These are phyloP conservation scores for Bilobella aurantiaca DNA, from an alignment of 1,140 invertebrate species.

Conservation along the genomic window DNA sequence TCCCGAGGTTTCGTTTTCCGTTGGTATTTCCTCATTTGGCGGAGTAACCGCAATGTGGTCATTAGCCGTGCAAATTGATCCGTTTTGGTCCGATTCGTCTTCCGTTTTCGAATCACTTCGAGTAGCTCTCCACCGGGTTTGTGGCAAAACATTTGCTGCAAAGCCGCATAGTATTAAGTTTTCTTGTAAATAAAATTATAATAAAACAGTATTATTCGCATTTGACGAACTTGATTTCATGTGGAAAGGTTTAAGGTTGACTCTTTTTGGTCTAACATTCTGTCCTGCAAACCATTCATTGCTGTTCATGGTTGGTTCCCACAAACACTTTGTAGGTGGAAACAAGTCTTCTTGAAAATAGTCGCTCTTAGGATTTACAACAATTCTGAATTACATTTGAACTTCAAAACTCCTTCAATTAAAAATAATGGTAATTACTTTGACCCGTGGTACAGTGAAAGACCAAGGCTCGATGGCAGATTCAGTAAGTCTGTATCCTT, in stretches of 20 bases:
- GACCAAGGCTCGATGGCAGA: conserved; percentile 82
- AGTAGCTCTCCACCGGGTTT: background rate
- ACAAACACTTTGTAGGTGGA: conserved; percentile 75
- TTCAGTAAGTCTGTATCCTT: conserved; percentile 71
- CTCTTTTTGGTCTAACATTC: conserved; percentile 52
- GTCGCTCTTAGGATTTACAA: conserved; percentile 55
- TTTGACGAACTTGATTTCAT: conserved; percentile 68
- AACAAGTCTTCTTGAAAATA: conserved; percentile 94
- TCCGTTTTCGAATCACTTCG: background rate
- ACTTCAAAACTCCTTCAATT: background rate
- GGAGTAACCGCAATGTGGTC: no score
- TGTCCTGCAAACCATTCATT: conserved; percentile 60
- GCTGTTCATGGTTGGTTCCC: conserved; percentile 63
- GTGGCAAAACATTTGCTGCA: background rate
- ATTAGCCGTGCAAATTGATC: no score
- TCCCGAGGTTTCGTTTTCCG: background rate
- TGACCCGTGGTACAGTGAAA: conserved; percentile 85
- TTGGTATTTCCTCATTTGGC: background rate
- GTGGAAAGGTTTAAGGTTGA: conserved; percentile 70
- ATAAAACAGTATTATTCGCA: no score
- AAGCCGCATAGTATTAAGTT: no score
- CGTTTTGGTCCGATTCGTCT: no score
- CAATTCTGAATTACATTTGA: background rate
- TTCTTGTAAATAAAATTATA: no score
- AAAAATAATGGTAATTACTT: conserved; percentile 54